Base-by-base conservation (phyloP, 2,113 vertebrate species). In the Plotosus lineatus region DNA sequence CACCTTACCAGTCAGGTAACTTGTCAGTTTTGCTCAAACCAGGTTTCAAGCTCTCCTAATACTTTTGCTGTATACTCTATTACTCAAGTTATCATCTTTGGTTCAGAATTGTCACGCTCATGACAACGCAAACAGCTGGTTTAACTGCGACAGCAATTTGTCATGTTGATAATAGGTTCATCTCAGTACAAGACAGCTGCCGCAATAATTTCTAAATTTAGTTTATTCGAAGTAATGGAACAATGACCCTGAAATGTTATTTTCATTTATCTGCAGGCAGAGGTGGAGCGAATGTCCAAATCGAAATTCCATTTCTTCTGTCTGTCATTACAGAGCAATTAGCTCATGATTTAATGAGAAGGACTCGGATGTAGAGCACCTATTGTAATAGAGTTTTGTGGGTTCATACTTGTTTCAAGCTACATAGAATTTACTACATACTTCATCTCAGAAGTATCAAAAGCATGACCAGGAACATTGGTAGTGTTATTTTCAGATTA, bases 1-100 rank as follows among this genome's bases (percentile, higher is more conserved):
- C 89, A 98, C 97, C 0, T 88, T 99, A 81, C 95, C 98, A 10
- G 97, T 99, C 80, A 97, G 96, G 98, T 97, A 66, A n/a, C 12
- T 36, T 15, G 8, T 28, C 6, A 15, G 53, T 3, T 23, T 60
- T n/a, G 58, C 40, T 9, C 40, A 12, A 17, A 46, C 10, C n/a
- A 31, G 38, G 12, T 9, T 75, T 58, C 3, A 23, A 23, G 33
- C 55, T n/a, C 17, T 26, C 50, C 23, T 40, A 51, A 55, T 40
- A 26, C 36, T 42, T 2, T 5, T 26, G 44, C 19, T 17, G 58
- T 72, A 11, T 72, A 72, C 17, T 72, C 31, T 28, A 46, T 48
- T 28, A 46, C 12, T 17, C n/a, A 33, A 8, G 48, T 19, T 3
- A 31, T 28, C 2, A 28, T 44, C 65, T 26, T 44, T 9, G 1